Conservation (phyloP, 1,140 invertebrate genomes). For the Ylistrum balloti region DNA sequence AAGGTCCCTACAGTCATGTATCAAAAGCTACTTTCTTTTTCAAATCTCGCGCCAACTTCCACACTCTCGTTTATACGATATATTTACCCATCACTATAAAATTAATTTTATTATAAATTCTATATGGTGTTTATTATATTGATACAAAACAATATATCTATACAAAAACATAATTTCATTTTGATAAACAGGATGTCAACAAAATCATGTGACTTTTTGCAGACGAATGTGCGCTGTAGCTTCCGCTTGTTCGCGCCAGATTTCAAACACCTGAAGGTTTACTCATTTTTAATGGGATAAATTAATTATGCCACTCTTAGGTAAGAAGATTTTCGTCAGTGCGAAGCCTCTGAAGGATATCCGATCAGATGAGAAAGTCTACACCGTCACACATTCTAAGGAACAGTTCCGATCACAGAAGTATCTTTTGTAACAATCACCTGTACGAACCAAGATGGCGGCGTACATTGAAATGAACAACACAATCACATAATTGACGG, state of each 20-base stretch:
- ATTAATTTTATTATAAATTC: background rate
- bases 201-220: slow-evolving; percentile 45
- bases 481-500: background rate
- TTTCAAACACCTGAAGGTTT: slow-evolving; percentile 75
- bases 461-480: slow-evolving; percentile 55
- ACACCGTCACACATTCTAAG: slow-evolving; percentile 78
- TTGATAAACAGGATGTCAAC: background rate
- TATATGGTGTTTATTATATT: background rate
- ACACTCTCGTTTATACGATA: background rate
- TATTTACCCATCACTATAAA: background rate
- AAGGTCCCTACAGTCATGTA: too few species aligned
- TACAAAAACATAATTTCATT: background rate
- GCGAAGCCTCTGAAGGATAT: slow-evolving; percentile 71
- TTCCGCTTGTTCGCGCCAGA: slow-evolving; percentile 77
- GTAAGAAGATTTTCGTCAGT: slow-evolving; percentile 75
- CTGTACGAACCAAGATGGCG: slow-evolving; percentile 78
- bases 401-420: slow-evolving; percentile 80
- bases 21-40: too few species aligned
- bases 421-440: slow-evolving; percentile 78
- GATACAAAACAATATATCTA: background rate
- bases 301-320: slow-evolving; percentile 78
- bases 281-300: slow-evolving; percentile 64
- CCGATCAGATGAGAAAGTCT: slow-evolving; percentile 74
- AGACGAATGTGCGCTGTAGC: slow-evolving; percentile 57
- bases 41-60: slow-evolving; percentile 1